A percentile compares a stretch with the other conserved stretches of the same genome.
phyloP scores from a whole-genome alignment of 2,113 vertebrate species.

The Cebidichthys violaceus region DNA sequence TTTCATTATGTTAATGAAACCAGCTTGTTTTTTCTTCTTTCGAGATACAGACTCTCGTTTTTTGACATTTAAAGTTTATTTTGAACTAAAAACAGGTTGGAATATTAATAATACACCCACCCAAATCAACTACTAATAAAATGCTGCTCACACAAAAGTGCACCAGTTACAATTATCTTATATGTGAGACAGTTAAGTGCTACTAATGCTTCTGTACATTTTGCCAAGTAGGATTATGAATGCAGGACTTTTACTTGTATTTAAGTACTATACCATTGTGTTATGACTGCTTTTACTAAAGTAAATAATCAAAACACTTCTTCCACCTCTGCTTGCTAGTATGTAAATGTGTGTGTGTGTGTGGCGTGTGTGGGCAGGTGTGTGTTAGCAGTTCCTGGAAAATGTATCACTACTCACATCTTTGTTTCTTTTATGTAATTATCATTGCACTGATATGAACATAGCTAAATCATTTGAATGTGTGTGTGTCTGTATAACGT shows the following conservation, averaged over 20 bases:
- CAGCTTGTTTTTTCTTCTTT: not conserved
- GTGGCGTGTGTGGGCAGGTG: not conserved
- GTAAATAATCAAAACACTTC: not conserved
- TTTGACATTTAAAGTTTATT: not conserved
- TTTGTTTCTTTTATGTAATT: constrained; percentile 20
- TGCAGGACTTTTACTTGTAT: not conserved
- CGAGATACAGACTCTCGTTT: not conserved
- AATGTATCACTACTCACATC: constrained; percentile 21
- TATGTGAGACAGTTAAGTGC: not conserved
- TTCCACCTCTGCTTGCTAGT: not conserved
- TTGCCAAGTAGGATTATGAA: not conserved
- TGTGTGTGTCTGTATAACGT: not conserved
- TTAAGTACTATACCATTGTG: not conserved
- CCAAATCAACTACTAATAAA: not conserved
- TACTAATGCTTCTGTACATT: not conserved
- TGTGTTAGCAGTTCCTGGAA: constrained; percentile 26
- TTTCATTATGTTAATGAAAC: not conserved
- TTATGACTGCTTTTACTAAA: not conserved
- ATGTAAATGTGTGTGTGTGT: constrained; percentile 14
- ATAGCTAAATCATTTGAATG: not conserved
- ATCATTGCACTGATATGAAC: constrained; percentile 9
- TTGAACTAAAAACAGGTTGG: not conserved
- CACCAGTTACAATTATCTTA: not conserved
- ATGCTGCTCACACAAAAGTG: not conserved
- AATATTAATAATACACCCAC: not conserved